Percentiles rank a stretch among this genome's conserved stretches.
Evolutionary conservation across 2,888 invertebrate species (phyloP).

Genomic region (Cantharis nigra): DNA sequence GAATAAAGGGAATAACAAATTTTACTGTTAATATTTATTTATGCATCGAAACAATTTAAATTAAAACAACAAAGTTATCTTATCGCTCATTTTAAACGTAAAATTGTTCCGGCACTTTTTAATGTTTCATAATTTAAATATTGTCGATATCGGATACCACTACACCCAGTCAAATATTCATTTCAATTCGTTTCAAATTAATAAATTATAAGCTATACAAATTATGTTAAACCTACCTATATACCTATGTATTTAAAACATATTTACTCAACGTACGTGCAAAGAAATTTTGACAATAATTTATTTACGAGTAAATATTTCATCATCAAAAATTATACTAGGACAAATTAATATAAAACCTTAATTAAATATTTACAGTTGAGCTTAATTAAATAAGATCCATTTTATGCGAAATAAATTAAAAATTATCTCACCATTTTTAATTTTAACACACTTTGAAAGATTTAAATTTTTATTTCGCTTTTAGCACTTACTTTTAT

Average conservation of each 20-base stretch:
- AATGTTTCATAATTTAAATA: background rate
- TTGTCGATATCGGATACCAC: background rate
- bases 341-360: background rate
- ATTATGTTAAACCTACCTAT: too few relatives aligned
- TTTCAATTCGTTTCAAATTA: background rate
- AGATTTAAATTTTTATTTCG: background rate
- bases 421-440: background rate
- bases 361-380: background rate
- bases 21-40: background rate
- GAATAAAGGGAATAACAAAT: constrained; percentile 7
- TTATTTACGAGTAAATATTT: background rate
- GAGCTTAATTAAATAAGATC: background rate
- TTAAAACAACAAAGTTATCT: background rate
- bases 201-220: background rate
- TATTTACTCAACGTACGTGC: background rate
- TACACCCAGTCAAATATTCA: background rate
- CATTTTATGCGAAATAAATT: background rate
- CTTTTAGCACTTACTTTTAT: background rate
- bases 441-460: background rate
- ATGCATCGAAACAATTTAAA: background rate
- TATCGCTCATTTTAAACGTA: background rate
- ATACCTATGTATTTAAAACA: background rate
- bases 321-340: background rate
- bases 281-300: background rate
- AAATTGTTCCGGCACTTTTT: background rate